phyloP scores from a whole-genome alignment of 1,140 invertebrate genomes.

The Sminthurides bifidus region DNA sequence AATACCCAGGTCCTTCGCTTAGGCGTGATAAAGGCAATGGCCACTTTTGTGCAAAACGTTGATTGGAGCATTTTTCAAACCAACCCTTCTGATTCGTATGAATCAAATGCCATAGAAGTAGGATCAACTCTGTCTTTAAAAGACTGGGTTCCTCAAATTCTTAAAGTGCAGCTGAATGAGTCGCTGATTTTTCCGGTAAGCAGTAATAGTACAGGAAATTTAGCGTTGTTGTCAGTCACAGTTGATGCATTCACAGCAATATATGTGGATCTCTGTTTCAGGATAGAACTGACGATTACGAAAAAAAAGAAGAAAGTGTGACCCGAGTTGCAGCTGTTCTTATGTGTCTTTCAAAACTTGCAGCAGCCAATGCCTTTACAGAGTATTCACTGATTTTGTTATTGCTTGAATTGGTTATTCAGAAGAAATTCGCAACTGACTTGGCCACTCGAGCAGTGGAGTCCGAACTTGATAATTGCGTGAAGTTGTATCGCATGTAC shows the following conservation, averaged over 20 bases:
- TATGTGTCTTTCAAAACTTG: constrained; percentile 36
- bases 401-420: constrained; percentile 36
- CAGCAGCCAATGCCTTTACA: constrained; percentile 36
- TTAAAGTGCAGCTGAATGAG: too few relatives aligned
- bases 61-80: neutral
- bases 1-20: neutral
- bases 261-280: too few relatives aligned
- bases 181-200: too few relatives aligned
- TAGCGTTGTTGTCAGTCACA: too few relatives aligned
- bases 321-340: constrained; percentile 36
- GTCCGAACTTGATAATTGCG: constrained; percentile 23
- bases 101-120: too few relatives aligned
- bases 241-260: too few relatives aligned
- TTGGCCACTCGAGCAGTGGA: constrained; percentile 35
- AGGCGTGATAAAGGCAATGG: neutral
- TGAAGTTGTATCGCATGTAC: constrained; percentile 23
- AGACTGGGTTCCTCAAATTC: too few relatives aligned
- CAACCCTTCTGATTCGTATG: constrained; percentile 1
- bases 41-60: neutral
- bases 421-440: constrained; percentile 35
- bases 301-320: constrained; percentile 36
- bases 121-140: too few relatives aligned
- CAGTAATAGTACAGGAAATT: too few relatives aligned
- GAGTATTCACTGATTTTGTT: constrained; percentile 36
- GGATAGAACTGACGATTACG: too few relatives aligned